Evolutionary conservation across 2,888 invertebrate genomes (phyloP).

Genomic region (Nematopogon swammerdamellus): DNA sequence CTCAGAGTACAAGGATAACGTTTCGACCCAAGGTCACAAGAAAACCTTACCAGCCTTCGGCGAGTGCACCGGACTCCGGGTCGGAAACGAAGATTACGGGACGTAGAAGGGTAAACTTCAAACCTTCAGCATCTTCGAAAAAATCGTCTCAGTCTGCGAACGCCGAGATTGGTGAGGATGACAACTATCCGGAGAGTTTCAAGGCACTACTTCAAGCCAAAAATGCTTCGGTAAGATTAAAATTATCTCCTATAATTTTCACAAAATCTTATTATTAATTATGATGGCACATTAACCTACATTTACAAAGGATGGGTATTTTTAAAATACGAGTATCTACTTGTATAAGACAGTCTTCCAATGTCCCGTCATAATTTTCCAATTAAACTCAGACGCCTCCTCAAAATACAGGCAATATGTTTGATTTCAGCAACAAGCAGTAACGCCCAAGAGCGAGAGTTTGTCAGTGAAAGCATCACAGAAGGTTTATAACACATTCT

Average conservation of each 20-base stretch:
- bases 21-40: conserved; percentile 3
- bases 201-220: conserved; percentile 63
- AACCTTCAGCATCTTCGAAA: background rate
- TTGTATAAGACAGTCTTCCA: no score
- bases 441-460: conserved; percentile 44
- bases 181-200: conserved; percentile 64
- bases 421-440: conserved; percentile 42
- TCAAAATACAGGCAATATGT: no score
- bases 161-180: conserved; percentile 58
- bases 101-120: background rate
- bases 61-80: background rate
- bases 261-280: no score
- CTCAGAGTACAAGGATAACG: conserved; percentile 21
- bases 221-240: conserved; percentile 42
- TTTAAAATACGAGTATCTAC: no score
- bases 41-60: conserved; percentile 25
- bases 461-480: conserved; percentile 52
- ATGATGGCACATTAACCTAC: no score
- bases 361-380: no score
- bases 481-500: conserved; percentile 41
- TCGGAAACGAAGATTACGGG: background rate
- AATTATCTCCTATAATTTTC: background rate
- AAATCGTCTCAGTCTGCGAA: conserved; percentile 16
- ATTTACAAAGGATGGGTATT: no score
- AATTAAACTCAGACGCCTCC: no score